These are phyloP conservation scores for Drosophila prostipennis DNA, from an alignment of 2,888 invertebrate genomes.

Conservation along the genomic window DNA sequence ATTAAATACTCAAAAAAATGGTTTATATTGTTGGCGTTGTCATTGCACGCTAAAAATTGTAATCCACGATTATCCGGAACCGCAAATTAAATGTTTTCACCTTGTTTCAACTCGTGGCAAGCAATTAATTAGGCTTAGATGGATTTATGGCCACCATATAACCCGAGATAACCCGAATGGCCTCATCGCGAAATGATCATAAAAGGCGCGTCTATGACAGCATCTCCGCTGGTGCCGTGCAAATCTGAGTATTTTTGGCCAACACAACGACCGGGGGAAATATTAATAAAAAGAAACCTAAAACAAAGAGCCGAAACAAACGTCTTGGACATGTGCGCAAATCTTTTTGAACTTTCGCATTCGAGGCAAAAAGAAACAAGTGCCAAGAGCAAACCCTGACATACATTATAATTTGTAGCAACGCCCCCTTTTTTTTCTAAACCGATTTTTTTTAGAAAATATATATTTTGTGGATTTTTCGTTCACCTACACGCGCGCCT, in stretches of 20 bases:
- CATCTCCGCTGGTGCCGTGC: constrained; percentile 39
- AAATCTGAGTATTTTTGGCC: constrained; percentile 58
- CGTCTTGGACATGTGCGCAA: constrained; percentile 59
- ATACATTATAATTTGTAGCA: constrained; percentile 67
- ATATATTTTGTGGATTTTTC: constrained; percentile 35
- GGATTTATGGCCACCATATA: constrained; percentile 40
- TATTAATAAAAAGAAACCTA: constrained; percentile 10
- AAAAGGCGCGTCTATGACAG: constrained; percentile 73
- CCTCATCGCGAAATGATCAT: constrained; percentile 72
- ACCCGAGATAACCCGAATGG: constrained; percentile 55
- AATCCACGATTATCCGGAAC: constrained; percentile 47
- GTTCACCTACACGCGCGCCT: constrained; percentile 71
- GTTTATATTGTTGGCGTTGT: constrained; percentile 3
- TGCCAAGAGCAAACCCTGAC: constrained; percentile 78
- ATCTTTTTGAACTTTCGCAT: constrained; percentile 72
- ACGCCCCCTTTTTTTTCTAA: constrained; percentile 66
- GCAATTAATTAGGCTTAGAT: constrained; percentile 45
- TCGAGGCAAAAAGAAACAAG: constrained; percentile 55
- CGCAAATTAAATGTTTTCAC: constrained; percentile 46
- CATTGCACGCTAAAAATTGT: constrained; percentile 27
- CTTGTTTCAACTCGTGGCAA: constrained; percentile 33
- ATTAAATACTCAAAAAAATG: neutral
- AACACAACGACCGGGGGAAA: constrained; percentile 14
- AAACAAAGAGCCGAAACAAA: constrained; percentile 17
- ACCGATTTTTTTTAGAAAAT: constrained; percentile 21